These are phyloP conservation scores for Dolichoris vasculosae DNA, from an alignment of 1,140 invertebrate genomes.

Conservation along the genomic window DNA sequence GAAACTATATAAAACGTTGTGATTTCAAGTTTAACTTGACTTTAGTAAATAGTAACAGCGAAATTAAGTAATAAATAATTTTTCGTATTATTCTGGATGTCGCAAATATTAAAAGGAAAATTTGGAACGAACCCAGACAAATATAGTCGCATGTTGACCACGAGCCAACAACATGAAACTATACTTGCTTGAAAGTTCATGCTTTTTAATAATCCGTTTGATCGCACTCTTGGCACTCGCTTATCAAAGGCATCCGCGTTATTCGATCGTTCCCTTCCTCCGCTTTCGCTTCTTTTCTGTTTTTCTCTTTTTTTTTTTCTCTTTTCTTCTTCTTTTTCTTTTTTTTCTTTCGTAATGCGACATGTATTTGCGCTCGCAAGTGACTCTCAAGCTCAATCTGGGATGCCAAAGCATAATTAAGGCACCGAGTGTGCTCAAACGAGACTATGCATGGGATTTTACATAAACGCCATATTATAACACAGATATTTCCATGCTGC, in stretches of 20 bases:
- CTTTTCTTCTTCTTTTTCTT: neutral
- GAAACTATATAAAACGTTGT: neutral
- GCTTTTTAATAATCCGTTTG: slow-evolving; percentile 42
- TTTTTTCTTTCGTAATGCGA: neutral
- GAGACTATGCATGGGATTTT: slow-evolving; percentile 19
- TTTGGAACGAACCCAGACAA: slow-evolving; percentile 31
- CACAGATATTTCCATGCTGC: slow-evolving; percentile 43
- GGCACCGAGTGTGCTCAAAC: slow-evolving; percentile 45
- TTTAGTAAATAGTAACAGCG: slow-evolving; percentile 13
- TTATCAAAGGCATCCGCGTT: slow-evolving; percentile 45
- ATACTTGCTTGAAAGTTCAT: slow-evolving; percentile 47
- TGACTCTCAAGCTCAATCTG: slow-evolving; percentile 18
- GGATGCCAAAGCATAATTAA: slow-evolving; percentile 49
- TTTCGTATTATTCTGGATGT: slow-evolving; percentile 53
- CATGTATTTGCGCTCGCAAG: slow-evolving; percentile 6
- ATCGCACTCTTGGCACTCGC: slow-evolving; percentile 42
- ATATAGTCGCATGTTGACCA: slow-evolving; percentile 26
- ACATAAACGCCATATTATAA: slow-evolving; percentile 33
- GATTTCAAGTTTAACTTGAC: neutral
- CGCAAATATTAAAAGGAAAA: slow-evolving; percentile 31
- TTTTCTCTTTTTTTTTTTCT: slow-evolving; percentile 3
- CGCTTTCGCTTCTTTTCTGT: neutral
- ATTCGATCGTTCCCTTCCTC: slow-evolving; percentile 20
- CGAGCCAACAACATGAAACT: slow-evolving; percentile 26
- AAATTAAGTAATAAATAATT: slow-evolving; percentile 15